phyloP scores from a whole-genome alignment of 2,113 vertebrate genomes.

The Cranoglanis bouderius region DNA sequence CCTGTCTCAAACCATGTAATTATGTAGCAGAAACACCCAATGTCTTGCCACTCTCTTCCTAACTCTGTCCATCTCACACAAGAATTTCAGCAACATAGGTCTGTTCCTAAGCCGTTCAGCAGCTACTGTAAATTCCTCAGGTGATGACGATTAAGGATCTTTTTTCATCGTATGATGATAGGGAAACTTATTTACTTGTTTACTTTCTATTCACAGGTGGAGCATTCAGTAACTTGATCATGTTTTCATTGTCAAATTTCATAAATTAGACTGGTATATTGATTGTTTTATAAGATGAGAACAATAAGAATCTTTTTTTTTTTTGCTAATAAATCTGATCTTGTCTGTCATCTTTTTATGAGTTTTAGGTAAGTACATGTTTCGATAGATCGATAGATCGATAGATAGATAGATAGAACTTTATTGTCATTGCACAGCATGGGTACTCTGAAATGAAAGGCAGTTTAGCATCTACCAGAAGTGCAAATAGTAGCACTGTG shows the following conservation, averaged over 20 bases:
- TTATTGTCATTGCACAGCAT: too few relatives aligned
- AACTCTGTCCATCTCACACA: slow-evolving; percentile 4
- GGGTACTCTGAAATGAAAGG: too few relatives aligned
- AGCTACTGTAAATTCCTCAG: neutral
- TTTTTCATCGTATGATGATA: neutral
- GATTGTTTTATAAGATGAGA: neutral
- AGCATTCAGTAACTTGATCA: neutral
- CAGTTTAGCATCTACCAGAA: too few relatives aligned
- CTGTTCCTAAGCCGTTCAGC: neutral
- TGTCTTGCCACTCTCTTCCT: neutral
- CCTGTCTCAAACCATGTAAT: slow-evolving; percentile 19
- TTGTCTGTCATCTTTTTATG: neutral
- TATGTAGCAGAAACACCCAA: neutral
- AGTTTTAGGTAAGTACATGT: neutral
- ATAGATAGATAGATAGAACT: too few relatives aligned
- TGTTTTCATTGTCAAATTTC: neutral
- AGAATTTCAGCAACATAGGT: neutral
- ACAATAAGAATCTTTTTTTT: neutral
- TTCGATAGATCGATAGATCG: too few relatives aligned
- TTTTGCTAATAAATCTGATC: neutral
- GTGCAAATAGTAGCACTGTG: too few relatives aligned
- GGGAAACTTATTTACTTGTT: neutral
- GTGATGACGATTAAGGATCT: neutral
- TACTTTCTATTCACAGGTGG: neutral
- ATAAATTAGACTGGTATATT: neutral